Conservation (phyloP, 2,797 vertebrate species). For the Corythornis leucogaster region DNA sequence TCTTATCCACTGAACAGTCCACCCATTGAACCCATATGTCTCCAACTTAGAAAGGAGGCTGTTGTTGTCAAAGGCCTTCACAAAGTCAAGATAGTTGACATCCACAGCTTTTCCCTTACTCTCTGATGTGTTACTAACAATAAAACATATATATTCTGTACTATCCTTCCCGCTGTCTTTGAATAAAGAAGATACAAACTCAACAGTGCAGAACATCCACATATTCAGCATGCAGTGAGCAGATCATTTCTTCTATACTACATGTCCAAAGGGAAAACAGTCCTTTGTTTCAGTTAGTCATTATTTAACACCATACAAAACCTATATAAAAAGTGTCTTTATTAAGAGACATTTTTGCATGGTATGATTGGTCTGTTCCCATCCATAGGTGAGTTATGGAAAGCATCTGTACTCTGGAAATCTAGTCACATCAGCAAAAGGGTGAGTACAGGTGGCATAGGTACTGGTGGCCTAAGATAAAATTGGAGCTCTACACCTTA, state of each 20-base stretch:
- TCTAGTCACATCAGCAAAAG: background rate
- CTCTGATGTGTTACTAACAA: too few relatives aligned
- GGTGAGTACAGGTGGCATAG: too few relatives aligned
- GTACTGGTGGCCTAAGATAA: background rate
- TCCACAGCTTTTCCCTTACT: too few relatives aligned
- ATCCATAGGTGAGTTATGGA: background rate
- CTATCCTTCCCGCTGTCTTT: background rate
- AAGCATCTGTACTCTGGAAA: background rate
- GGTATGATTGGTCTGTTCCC: background rate
- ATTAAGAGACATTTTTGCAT: background rate
- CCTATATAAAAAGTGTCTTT: background rate
- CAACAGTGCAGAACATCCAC: background rate
- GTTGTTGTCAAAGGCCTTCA: too few relatives aligned
- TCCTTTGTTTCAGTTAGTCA: background rate
- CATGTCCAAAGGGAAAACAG: background rate
- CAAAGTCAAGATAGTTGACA: too few relatives aligned
- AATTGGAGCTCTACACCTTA: background rate
- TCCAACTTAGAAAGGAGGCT: too few relatives aligned
- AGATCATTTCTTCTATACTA: background rate
- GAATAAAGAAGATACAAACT: background rate
- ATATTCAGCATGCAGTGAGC: background rate
- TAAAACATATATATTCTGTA: background rate
- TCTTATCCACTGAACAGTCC: too few relatives aligned
- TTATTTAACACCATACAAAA: background rate
- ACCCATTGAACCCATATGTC: too few relatives aligned